Evolutionary conservation across 2,888 invertebrate species (phyloP).

Genomic region (Drosophila recens): DNA sequence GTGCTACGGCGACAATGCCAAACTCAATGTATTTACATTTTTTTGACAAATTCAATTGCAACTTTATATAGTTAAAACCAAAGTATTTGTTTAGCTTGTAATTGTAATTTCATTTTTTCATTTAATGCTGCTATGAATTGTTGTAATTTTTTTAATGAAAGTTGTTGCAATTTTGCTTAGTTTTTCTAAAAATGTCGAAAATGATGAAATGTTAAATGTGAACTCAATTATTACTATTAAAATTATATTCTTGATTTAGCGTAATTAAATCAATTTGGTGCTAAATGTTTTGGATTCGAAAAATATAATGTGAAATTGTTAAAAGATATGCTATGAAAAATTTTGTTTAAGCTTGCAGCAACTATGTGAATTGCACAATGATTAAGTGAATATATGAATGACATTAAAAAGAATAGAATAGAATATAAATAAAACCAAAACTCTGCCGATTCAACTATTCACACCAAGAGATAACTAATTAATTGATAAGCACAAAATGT

Average conservation of each 20-base stretch:
- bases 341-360: conserved; percentile 68
- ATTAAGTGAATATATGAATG: conserved; percentile 26
- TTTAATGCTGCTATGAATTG: conserved; percentile 35
- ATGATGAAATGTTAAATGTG: conserved; percentile 35
- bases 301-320: conserved; percentile 19
- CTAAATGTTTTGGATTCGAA: conserved; percentile 32
- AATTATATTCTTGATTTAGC: conserved; percentile 44
- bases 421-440: conserved; percentile 48
- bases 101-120: conserved; percentile 25
- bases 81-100: conserved; percentile 69
- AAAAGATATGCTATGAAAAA: conserved; percentile 26
- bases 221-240: conserved; percentile 34
- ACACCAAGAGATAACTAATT: conserved; percentile 44
- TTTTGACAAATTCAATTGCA: conserved; percentile 38
- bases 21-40: conserved; percentile 48
- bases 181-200: conserved; percentile 49
- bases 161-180: conserved; percentile 69
- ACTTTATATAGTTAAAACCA: conserved; percentile 64
- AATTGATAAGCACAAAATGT: conserved; percentile 44
- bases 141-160: conserved; percentile 37
- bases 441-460: conserved; percentile 52
- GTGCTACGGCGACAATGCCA: conserved; percentile 54
- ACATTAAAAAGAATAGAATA: conserved; percentile 19
- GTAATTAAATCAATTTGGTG: conserved; percentile 72
- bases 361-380: conserved; percentile 39